Conservation (phyloP, 2,797 vertebrate genomes). For the Podarcis siculus region DNA sequence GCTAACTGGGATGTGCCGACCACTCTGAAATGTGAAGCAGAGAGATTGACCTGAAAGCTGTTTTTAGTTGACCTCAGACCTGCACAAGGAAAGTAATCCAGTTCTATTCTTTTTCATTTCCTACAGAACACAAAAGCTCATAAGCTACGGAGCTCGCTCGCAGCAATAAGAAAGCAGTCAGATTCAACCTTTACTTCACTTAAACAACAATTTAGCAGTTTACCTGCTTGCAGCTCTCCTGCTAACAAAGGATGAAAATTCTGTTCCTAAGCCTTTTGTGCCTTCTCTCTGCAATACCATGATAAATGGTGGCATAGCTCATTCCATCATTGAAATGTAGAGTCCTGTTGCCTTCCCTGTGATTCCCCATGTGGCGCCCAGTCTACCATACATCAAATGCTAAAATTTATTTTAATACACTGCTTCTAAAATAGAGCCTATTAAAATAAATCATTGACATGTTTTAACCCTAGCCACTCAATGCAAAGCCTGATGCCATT, state of each 20-base stretch:
- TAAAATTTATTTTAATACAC: background rate
- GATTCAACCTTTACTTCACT: slow-evolving; percentile 61
- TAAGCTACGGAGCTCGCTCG: slow-evolving; percentile 58
- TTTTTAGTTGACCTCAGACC: slow-evolving; percentile 60
- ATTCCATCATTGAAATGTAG: slow-evolving; percentile 31
- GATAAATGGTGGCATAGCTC: background rate
- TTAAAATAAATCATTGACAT: background rate
- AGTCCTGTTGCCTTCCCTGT: slow-evolving; percentile 18
- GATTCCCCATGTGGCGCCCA: background rate
- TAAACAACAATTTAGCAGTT: slow-evolving; percentile 53
- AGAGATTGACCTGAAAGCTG: slow-evolving; percentile 59
- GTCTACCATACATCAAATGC: background rate
- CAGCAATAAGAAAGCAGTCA: slow-evolving; percentile 54
- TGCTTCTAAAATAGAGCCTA: background rate
- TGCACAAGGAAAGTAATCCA: slow-evolving; percentile 62
- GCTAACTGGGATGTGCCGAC: background rate
- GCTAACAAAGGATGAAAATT: slow-evolving; percentile 40
- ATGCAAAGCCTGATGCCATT: background rate
- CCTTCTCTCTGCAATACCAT: slow-evolving; percentile 11
- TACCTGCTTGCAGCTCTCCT: slow-evolving; percentile 46
- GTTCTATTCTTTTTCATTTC: slow-evolving; percentile 72
- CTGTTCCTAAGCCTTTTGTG: slow-evolving; percentile 34
- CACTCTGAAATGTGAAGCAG: slow-evolving; percentile 23
- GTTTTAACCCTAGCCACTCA: background rate
- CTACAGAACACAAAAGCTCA: slow-evolving; percentile 65